These are phyloP conservation scores for Harpagoxenus sublaevis DNA, from an alignment of 2,888 invertebrate species.

Conservation along the genomic window DNA sequence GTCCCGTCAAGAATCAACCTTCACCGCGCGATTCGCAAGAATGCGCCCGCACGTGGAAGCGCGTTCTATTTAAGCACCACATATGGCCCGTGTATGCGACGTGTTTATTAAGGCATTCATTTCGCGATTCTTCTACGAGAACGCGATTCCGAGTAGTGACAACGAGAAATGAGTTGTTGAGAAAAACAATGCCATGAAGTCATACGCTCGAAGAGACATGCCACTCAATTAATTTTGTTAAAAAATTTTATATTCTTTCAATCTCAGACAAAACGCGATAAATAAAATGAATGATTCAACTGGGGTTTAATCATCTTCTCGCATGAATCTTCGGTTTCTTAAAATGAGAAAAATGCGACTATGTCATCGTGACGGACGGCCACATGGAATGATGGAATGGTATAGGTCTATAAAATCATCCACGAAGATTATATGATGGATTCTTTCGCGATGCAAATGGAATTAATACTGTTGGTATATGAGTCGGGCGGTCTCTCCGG, in stretches of 20 bases:
- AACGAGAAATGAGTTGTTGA: not conserved
- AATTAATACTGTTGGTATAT: not conserved
- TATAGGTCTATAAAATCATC: not conserved
- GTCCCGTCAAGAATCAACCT: conserved; percentile 61
- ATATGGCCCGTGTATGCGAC: conserved; percentile 60
- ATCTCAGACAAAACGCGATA: not conserved
- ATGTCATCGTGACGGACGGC: not conserved
- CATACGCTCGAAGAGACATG: not conserved
- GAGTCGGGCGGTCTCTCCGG: not conserved
- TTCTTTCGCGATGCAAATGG: conserved; percentile 2
- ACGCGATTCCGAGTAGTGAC: conserved; percentile 24
- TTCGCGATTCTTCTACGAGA: conserved; percentile 57
- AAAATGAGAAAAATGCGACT: not conserved
- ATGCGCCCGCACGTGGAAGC: conserved; percentile 67
- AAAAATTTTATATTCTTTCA: not conserved
- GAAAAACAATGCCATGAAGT: not conserved
- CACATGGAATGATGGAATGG: not conserved
- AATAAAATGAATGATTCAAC: not conserved
- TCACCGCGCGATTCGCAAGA: conserved; percentile 54
- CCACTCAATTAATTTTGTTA: not conserved
- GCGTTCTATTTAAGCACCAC: conserved; percentile 62
- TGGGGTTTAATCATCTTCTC: not conserved
- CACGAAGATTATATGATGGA: not conserved
- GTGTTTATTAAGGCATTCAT: conserved; percentile 64
- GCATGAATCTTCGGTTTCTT: not conserved